Percentiles rank a stretch among this genome's conserved stretches.
Conservation (phyloP, 2,797 vertebrate genomes). For the Galago senegalensis region DNA sequence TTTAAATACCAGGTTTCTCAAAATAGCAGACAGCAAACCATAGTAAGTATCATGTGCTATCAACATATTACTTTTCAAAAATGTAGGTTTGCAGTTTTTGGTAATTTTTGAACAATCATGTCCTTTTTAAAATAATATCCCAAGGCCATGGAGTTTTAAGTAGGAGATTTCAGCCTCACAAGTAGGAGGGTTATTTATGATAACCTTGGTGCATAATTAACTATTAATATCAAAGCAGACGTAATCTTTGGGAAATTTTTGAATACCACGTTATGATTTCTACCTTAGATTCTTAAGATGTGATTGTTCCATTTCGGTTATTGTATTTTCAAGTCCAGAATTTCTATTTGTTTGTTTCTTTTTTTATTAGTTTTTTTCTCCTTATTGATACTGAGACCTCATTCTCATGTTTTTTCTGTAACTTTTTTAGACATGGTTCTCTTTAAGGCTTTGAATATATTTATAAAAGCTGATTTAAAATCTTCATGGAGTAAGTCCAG, state of each 20-base stretch:
- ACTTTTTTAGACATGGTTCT: not conserved
- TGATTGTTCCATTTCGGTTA: not conserved
- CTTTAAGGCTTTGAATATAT: not conserved
- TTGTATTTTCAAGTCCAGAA: not conserved
- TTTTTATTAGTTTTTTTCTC: not conserved
- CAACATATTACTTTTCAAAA: not conserved
- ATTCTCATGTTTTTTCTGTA: not conserved
- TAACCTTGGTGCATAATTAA: accelerated
- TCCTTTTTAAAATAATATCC: not conserved
- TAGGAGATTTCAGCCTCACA: not conserved
- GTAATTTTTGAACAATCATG: not conserved
- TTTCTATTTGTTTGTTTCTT: not conserved
- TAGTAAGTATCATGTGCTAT: accelerated
- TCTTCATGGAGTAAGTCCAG: not conserved
- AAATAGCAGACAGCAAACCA: not conserved
- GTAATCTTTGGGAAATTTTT: accelerated
- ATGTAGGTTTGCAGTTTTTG: not conserved
- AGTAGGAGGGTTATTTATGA: not conserved
- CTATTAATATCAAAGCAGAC: too few species aligned
- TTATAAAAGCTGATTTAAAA: not conserved
- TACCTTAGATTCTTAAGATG: not conserved
- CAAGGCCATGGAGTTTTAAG: not conserved
- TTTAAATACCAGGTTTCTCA: not conserved
- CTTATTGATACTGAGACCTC: not conserved
- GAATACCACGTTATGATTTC: not conserved